Conservation (phyloP, 2,888 invertebrate genomes). For the Melipona bicolor region DNA sequence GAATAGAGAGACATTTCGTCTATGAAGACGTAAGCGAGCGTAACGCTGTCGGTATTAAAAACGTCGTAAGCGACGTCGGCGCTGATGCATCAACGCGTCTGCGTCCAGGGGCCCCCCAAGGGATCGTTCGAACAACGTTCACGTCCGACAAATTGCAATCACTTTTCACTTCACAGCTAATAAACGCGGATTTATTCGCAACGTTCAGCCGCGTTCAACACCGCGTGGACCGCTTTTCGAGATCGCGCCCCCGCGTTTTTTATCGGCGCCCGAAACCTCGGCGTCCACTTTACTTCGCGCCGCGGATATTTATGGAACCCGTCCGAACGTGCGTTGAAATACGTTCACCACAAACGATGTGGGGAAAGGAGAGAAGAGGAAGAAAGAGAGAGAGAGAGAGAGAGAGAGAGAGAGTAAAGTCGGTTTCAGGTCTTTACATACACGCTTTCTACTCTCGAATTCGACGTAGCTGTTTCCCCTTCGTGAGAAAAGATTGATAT, state of each 20-base stretch:
- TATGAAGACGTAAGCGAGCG: constrained; percentile 70
- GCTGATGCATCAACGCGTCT: constrained; percentile 62
- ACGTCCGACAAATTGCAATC: constrained; percentile 61
- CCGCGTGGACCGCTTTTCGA: constrained; percentile 12
- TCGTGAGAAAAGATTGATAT: constrained; percentile 41
- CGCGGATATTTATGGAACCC: constrained; percentile 51
- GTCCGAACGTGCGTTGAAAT: constrained; percentile 40
- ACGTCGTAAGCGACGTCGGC: constrained; percentile 63
- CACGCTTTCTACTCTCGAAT: constrained; percentile 44
- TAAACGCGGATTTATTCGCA: constrained; percentile 56
- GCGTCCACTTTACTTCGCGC: constrained; percentile 46
- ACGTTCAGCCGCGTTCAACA: background rate
- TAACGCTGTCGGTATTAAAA: constrained; percentile 70
- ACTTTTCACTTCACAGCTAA: constrained; percentile 63
- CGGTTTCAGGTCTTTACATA: constrained; percentile 15
- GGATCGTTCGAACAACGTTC: constrained; percentile 58
- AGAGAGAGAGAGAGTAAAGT: background rate
- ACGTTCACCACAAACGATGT: constrained; percentile 3
- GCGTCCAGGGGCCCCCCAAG: constrained; percentile 57
- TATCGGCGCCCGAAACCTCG: constrained; percentile 22
- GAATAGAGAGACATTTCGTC: constrained; percentile 49
- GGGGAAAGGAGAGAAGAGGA: too few species aligned
- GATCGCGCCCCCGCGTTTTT: constrained; percentile 21
- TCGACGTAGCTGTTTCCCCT: constrained; percentile 41
- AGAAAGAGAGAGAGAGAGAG: too few species aligned